Conservation (phyloP, 37 sponge, comb jelly and placozoan genomes). For the Dysidea cf. avara region DNA sequence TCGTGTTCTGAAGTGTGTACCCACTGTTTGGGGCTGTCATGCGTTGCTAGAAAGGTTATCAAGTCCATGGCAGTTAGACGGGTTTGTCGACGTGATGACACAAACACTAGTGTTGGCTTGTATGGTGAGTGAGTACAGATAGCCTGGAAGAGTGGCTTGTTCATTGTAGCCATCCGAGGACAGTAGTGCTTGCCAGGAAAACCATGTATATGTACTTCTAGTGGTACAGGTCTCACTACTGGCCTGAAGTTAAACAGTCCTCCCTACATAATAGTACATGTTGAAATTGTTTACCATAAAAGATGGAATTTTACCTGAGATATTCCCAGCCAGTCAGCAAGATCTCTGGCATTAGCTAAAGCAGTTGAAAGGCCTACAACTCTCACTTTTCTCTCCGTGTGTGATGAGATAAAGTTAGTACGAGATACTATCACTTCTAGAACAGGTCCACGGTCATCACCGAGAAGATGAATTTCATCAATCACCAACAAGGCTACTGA, state of each 20-base stretch:
- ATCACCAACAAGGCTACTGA: constrained; percentile 88
- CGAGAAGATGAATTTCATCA: constrained; percentile 98
- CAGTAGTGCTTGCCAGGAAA: constrained; percentile 99
- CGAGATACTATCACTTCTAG: constrained; percentile 97
- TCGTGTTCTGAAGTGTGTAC: constrained; percentile 84
- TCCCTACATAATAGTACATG: constrained; percentile 24
- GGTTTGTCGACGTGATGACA: constrained; percentile 97
- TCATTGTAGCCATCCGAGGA: constrained; percentile 99
- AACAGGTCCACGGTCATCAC: constrained; percentile 96
- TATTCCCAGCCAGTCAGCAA: constrained; percentile 95
- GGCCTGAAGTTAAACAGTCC: constrained; percentile 99
- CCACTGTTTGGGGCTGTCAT: constrained; percentile 91
- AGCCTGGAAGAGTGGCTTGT: constrained; percentile 94
- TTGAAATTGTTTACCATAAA: background rate
- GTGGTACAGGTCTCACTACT: constrained; percentile 96
- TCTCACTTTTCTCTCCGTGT: constrained; percentile 84
- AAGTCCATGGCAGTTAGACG: constrained; percentile 95
- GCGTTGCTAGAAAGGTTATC: constrained; percentile 74
- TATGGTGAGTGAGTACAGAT: constrained; percentile 88
- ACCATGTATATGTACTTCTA: constrained; percentile 95
- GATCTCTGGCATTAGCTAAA: constrained; percentile 94
- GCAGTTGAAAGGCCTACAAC: constrained; percentile 96
- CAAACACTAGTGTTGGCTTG: constrained; percentile 95
- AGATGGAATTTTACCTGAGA: constrained; percentile 31
- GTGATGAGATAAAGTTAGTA: constrained; percentile 97